These are phyloP conservation scores for Oceanodroma tethys DNA, from an alignment of 2,113 vertebrate species.

Conservation along the genomic window DNA sequence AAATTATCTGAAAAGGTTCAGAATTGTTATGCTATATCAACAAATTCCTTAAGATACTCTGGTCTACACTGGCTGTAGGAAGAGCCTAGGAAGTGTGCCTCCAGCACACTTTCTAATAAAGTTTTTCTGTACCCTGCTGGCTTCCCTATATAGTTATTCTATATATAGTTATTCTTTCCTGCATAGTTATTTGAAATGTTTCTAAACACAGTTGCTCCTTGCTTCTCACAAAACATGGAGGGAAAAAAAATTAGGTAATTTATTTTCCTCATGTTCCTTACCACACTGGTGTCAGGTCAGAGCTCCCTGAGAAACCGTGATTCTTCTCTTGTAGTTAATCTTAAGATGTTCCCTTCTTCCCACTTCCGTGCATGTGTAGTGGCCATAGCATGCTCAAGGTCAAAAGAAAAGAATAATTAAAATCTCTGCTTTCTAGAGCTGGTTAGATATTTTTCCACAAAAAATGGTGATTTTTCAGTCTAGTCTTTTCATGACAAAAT, in stretches of 20 bases:
- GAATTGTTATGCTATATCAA: not conserved
- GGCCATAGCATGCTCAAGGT: no score
- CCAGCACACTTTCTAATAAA: not conserved
- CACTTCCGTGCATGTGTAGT: no score
- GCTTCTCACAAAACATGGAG: no score
- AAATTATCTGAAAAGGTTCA: not conserved
- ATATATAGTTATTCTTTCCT: not conserved
- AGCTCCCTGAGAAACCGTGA: no score
- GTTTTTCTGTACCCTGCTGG: not conserved
- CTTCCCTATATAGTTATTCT: not conserved
- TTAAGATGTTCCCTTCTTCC: no score
- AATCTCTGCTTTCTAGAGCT: not conserved
- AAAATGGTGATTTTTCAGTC: not conserved
- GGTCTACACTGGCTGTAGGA: not conserved
- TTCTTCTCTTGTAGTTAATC: no score
- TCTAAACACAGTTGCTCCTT: not conserved
- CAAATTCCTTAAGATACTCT: not conserved
- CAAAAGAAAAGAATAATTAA: no score
- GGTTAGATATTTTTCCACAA: not conserved
- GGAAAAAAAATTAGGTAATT: no score
- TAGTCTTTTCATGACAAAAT: not conserved
- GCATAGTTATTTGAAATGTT: not conserved
- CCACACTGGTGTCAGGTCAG: no score
- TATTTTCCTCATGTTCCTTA: no score
- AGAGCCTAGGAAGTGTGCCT: no score